Evolutionary conservation across 2,888 invertebrate species (phyloP), one percentile per base, ranked within the genome.

Genomic region (Dione juno): DNA sequence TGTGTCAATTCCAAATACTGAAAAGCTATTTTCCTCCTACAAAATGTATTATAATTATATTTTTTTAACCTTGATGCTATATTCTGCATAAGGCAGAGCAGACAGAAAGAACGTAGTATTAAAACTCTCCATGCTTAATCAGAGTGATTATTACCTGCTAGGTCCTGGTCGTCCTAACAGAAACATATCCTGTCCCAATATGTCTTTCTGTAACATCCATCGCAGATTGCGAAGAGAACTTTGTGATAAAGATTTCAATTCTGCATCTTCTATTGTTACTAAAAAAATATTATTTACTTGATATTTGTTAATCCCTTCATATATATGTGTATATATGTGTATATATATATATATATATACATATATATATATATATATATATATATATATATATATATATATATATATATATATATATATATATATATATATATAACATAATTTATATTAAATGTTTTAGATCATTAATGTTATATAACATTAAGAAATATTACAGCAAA

Each of bases 161-260:
- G 97, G 96, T 0, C 99, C 99, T 9, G 99, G 99, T 37, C 96
- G 95, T 0, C 99, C 99, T 71, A 99, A 95, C 45, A 99, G 92
- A 86, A 99, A 99, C 91, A 99, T 97, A 83, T 99, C 99, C 88
- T 99, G 99, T 0, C 97, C 96, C 5, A 99, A 90, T 35, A 95
- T 84, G 87, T 99, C 98, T 85, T 99, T 99, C 84, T 99, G 98
- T 92, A 99, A 95, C 95, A 99, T 98, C 99, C 99, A 99, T 94
- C 97, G 94, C 78, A 99, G 89, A 85, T 98, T 97, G 73, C 96
- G 94, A 7, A 98, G 88, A 0, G 95, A 94, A 71, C 96, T 96
- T 88, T 98, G 98, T 19, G 95, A 94, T 66, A 95, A 82, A 65
- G 94, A 88, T 69, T 94, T 93, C 16, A 93, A 84, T 78, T 95